phyloP scores from a whole-genome alignment of 2,113 vertebrate species.

The Lipophrys pholis region DNA sequence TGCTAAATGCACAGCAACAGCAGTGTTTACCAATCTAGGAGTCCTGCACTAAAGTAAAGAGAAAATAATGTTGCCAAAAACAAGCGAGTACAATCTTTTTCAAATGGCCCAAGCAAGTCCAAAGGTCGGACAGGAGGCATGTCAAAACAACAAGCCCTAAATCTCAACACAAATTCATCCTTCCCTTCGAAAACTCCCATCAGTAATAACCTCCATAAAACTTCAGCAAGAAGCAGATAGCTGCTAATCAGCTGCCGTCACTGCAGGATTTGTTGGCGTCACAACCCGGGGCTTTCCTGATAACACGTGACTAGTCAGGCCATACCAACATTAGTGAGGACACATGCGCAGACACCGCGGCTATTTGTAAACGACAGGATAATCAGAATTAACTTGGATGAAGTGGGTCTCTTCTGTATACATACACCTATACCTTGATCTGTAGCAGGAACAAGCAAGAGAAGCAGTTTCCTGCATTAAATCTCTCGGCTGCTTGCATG shows the following conservation, averaged over 20 bases:
- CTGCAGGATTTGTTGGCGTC: conserved; percentile 35
- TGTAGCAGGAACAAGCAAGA: not conserved
- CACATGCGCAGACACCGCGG: conserved; percentile 32
- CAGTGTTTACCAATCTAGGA: conserved; percentile 21
- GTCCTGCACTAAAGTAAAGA: not conserved
- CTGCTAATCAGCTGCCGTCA: conserved; percentile 40
- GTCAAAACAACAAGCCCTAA: not conserved
- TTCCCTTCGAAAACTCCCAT: conserved; percentile 31
- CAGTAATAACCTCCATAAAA: conserved; percentile 22
- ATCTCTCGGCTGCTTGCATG: not conserved
- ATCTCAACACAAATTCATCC: conserved; percentile 7
- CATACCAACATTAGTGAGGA: conserved; percentile 42
- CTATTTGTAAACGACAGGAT: conserved; percentile 49
- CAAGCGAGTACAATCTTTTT: conserved; percentile 1
- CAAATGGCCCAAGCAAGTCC: not conserved
- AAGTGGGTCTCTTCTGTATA: conserved; percentile 19
- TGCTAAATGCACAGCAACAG: not conserved
- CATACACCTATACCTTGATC: conserved; percentile 25
- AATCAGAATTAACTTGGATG: conserved; percentile 46
- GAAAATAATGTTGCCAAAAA: not conserved
- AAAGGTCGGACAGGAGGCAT: no score
- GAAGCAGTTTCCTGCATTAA: not conserved
- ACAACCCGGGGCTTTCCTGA: conserved; percentile 73
- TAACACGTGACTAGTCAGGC: conserved; percentile 71
- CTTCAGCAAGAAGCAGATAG: not conserved